Base-by-base conservation (phyloP, 2,888 invertebrate genomes). In the Apamea monoglypha region DNA sequence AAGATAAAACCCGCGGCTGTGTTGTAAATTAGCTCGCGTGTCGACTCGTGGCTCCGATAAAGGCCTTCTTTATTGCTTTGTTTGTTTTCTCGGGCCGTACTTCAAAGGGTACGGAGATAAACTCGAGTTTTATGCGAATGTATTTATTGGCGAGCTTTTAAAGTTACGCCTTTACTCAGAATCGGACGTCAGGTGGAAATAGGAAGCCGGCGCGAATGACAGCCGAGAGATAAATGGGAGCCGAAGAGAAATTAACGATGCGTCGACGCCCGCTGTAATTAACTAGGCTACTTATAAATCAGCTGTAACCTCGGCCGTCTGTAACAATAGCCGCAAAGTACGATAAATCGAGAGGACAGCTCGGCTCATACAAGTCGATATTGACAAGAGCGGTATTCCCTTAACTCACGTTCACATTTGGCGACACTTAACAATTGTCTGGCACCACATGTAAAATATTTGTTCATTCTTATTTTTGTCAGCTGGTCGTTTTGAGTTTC, bases 21-120 rank as follows among this genome's bases (percentile, higher is more conserved):
- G 96, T 96, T 96, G 96, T 97, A 96, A 97, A 97, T 97, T 97
- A 96, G 96, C 96, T 96, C 95, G 96, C 96, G 96, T 97, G 96
- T 96, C 96, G 96, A 96, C 96, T 96, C 96, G 94, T 94, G 95
- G 95, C 95, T 95, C 95, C 94, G 96, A 96, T 96, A 96, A 96
- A 96, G 95, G 95, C 95, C 94, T 96, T 95, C 96, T 97, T 96
- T 96, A 96, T 96, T 96, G 95, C 96, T 96, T 95, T 96, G 96
- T 97, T 97, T 96, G 96, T 96, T 96, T 96, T 96, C 96, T 96
- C 94, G 93, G 95, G 92, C 95, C 94, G 94, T 94, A 96, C 96
- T 96, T 96, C 96, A 97, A 97, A 97, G 96, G 94, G 92, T 92
- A 94, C 92, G 91, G 95, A 96, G 96, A 96, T 96, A 96, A 96